Evolutionary conservation across 2,113 vertebrate genomes (phyloP).

Genomic region (Ptychochromis oligacanthus): DNA sequence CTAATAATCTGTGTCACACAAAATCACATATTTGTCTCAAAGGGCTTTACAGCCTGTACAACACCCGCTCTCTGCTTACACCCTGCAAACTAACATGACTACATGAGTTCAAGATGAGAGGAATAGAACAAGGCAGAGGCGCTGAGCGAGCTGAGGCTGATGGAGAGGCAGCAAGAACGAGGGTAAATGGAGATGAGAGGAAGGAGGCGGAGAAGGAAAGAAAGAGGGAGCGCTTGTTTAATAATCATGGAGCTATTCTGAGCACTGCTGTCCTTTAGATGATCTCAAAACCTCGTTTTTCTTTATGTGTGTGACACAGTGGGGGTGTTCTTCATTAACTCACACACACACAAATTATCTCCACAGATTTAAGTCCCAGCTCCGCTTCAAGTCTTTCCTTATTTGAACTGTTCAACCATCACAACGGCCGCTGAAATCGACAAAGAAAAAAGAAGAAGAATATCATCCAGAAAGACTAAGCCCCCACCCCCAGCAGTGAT

Average conservation of each 20-base stretch:
- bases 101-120: background rate
- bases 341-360: slow-evolving; percentile 15
- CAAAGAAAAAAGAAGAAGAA: background rate
- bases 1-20: background rate
- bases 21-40: background rate
- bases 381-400: background rate
- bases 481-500: background rate
- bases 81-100: background rate
- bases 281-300: slow-evolving; percentile 29
- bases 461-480: background rate
- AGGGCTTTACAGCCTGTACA: background rate
- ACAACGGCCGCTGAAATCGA: background rate
- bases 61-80: background rate
- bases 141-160: background rate
- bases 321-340: slow-evolving; percentile 37
- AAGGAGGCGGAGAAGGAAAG: slow-evolving; percentile 3
- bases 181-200: background rate
- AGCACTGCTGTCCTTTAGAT: slow-evolving; percentile 40
- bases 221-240: slow-evolving; percentile 24
- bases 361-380: background rate
- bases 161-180: background rate
- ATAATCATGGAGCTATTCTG: slow-evolving; percentile 45
- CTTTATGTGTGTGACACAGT: background rate
- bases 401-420: slow-evolving; percentile 13
- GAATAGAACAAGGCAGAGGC: background rate